phyloP scores from a whole-genome alignment of 2,113 vertebrate genomes.

The Recurvirostra avosetta region DNA sequence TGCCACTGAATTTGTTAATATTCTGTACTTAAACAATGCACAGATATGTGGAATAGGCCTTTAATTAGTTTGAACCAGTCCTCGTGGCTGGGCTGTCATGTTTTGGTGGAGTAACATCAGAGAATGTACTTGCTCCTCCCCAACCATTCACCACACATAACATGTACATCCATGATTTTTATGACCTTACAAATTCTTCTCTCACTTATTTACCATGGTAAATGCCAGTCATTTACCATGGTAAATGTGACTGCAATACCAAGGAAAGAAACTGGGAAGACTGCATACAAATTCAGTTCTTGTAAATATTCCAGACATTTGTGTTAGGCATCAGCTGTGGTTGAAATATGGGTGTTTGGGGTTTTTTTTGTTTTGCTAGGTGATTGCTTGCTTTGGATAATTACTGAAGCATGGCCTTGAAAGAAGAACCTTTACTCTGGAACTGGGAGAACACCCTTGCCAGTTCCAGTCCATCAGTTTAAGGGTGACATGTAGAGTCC shows the following conservation, averaged over 20 bases:
- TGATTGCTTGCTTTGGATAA: not conserved
- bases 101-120: not conserved
- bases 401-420: not conserved
- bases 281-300: not conserved
- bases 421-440: not conserved
- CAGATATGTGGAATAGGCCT: not conserved
- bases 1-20: not conserved
- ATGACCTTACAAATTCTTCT: not conserved
- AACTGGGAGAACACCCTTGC: not conserved
- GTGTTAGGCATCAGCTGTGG: not conserved
- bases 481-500: not conserved
- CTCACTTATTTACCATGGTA: not conserved
- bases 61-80: not conserved
- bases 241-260: not conserved
- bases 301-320: slow-evolving; percentile 11
- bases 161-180: not conserved
- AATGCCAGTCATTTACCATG: not conserved
- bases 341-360: not conserved
- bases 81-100: rapidly evolving
- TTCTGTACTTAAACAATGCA: not conserved
- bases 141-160: not conserved
- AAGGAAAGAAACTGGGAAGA: not conserved
- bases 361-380: not conserved
- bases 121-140: not conserved
- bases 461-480: not conserved